phyloP scores from a whole-genome alignment of 1,140 invertebrate genomes.

The Nephotettix cincticeps region DNA sequence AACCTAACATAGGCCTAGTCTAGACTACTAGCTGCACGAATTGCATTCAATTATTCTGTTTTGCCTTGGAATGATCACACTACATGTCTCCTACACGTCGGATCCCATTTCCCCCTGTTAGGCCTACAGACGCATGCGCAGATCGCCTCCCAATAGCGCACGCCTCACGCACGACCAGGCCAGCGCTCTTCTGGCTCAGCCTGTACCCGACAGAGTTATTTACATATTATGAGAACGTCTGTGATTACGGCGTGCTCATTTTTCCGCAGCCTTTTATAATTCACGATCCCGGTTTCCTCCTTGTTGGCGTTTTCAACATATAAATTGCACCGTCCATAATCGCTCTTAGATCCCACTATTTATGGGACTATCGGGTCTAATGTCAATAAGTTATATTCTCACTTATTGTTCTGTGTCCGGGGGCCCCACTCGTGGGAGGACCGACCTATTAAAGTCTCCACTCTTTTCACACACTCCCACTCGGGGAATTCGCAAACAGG shows the following conservation, averaged over 20 bases:
- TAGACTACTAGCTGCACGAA: no score
- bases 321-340: slow-evolving; percentile 19
- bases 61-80: no score
- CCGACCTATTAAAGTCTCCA: background rate
- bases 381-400: slow-evolving; percentile 28
- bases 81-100: no score
- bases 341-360: slow-evolving; percentile 24
- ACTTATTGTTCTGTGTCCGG: slow-evolving; percentile 3
- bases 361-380: slow-evolving; percentile 10
- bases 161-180: background rate
- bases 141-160: no score
- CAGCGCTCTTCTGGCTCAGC: slow-evolving; percentile 3
- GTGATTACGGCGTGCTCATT: slow-evolving; percentile 25
- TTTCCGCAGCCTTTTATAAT: slow-evolving; percentile 28
- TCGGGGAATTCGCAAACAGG: no score
- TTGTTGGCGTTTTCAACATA: slow-evolving; percentile 25
- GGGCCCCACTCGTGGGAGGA: background rate
- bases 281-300: slow-evolving; percentile 22
- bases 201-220: slow-evolving; percentile 28
- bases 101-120: no score
- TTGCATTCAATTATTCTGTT: no score
- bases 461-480: slow-evolving; percentile 6
- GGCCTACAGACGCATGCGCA: no score
- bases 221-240: slow-evolving; percentile 28
- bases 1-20: no score